These are phyloP conservation scores for Corythoichthys haematopterus DNA, from an alignment of 2,113 vertebrate genomes.

Conservation along the genomic window DNA sequence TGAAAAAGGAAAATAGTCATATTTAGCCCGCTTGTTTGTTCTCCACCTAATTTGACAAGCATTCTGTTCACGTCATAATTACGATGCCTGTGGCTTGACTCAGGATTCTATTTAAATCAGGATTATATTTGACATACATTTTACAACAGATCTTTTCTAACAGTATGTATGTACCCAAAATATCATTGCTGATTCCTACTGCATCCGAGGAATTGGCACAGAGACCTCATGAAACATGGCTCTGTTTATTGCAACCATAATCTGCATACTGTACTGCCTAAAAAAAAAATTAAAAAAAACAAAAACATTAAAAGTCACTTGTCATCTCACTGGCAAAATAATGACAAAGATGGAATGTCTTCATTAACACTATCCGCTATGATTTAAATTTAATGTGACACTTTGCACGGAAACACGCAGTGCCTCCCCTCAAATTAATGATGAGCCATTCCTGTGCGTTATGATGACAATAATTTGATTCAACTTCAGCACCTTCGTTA, in stretches of 20 bases:
- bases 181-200: not conserved
- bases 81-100: no score
- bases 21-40: no score
- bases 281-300: not conserved
- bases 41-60: no score
- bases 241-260: not conserved
- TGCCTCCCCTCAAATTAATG: not conserved
- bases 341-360: constrained; percentile 3
- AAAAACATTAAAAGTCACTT: not conserved
- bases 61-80: no score
- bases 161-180: not conserved
- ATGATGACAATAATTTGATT: constrained; percentile 2
- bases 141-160: not conserved
- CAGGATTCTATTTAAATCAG: no score
- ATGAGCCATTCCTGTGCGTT: not conserved
- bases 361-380: not conserved
- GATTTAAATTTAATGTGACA: not conserved
- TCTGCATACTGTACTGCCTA: not conserved
- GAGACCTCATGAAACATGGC: not conserved
- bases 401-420: not conserved
- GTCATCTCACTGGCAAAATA: not conserved
- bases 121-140: no score
- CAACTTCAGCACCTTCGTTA: constrained; percentile 1
- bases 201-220: not conserved
- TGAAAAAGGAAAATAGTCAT: not conserved